Evolutionary conservation across 2,888 invertebrate species (phyloP).

Genomic region (Amphimallon solstitiale): DNA sequence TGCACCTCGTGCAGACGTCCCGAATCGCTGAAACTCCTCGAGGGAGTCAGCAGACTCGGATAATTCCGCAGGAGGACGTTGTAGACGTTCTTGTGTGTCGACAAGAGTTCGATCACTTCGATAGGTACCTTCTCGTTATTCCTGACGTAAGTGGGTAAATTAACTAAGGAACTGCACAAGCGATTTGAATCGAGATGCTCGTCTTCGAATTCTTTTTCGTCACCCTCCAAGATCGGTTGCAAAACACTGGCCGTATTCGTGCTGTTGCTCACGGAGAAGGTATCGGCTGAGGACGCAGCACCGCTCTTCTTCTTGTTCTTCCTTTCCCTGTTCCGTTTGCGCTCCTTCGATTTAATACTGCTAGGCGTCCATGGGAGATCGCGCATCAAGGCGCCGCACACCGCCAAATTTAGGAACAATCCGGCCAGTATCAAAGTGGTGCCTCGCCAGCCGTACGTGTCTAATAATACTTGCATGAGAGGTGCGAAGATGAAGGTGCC

Average conservation of each 20-base stretch:
- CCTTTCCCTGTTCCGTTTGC: slow-evolving; percentile 70
- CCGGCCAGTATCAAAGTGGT: slow-evolving; percentile 85
- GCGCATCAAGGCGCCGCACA: slow-evolving; percentile 84
- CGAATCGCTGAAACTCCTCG: slow-evolving; percentile 78
- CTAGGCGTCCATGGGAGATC: slow-evolving; percentile 77
- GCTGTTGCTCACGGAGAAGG: slow-evolving; percentile 76
- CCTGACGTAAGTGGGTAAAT: slow-evolving; percentile 84
- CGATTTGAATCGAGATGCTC: slow-evolving; percentile 57
- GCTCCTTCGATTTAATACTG: slow-evolving; percentile 71
- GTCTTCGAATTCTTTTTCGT: slow-evolving; percentile 47
- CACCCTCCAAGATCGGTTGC: slow-evolving; percentile 65
- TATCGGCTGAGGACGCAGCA: slow-evolving; percentile 74
- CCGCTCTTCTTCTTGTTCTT: slow-evolving; percentile 66
- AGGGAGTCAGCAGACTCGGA: slow-evolving; percentile 76
- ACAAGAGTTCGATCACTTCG: slow-evolving; percentile 79
- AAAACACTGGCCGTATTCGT: slow-evolving; percentile 71
- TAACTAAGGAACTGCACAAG: slow-evolving; percentile 82
- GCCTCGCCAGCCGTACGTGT: slow-evolving; percentile 85
- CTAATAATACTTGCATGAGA: slow-evolving; percentile 76
- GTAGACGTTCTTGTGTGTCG: slow-evolving; percentile 75
- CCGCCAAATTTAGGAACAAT: slow-evolving; percentile 81
- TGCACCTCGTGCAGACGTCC: slow-evolving; percentile 65
- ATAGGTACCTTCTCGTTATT: slow-evolving; percentile 81
- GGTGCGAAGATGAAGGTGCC: slow-evolving; percentile 90
- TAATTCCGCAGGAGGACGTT: slow-evolving; percentile 79